phyloP scores from a whole-genome alignment of 2,888 invertebrate species.

The Theodoxus fluviatilis region DNA sequence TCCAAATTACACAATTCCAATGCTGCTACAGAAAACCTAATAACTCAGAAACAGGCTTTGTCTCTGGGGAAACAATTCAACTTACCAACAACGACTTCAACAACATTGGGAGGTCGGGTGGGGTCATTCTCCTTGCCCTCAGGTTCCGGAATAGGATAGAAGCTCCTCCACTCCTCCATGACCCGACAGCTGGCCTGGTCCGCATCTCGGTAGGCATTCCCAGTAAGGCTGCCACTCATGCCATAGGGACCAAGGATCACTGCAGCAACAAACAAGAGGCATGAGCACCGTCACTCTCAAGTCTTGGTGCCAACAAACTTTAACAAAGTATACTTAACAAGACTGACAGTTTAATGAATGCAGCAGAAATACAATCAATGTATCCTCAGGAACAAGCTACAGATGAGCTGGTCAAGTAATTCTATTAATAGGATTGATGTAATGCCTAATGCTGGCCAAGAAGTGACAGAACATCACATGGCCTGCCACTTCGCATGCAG shows the following conservation, averaged over 20 bases:
- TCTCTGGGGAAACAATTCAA: not conserved
- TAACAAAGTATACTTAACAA: too few species aligned
- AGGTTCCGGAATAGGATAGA: slow-evolving; percentile 22
- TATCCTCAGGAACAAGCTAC: too few species aligned
- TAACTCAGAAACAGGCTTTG: too few species aligned
- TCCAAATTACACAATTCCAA: too few species aligned
- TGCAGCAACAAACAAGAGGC: slow-evolving; percentile 62
- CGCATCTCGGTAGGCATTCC: slow-evolving; percentile 75
- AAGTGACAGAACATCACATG: too few species aligned
- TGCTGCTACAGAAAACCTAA: too few species aligned
- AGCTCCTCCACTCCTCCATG: slow-evolving; percentile 27
- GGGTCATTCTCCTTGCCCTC: slow-evolving; percentile 25
- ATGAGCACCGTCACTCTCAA: not conserved
- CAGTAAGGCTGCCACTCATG: slow-evolving; percentile 88
- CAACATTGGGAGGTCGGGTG: slow-evolving; percentile 70
- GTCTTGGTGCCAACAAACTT: not conserved
- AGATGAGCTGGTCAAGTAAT: too few species aligned
- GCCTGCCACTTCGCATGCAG: too few species aligned
- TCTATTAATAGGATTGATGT: too few species aligned
- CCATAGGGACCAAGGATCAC: slow-evolving; percentile 96
- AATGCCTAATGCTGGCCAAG: too few species aligned
- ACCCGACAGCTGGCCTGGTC: slow-evolving; percentile 68
- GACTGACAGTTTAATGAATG: too few species aligned
- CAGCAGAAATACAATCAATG: too few species aligned
- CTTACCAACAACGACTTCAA: slow-evolving; percentile 70